Percentiles rank a stretch among this genome's conserved stretches.
phyloP scores from a whole-genome alignment of 2,113 vertebrate species.

The Acrocephalus kingi region DNA sequence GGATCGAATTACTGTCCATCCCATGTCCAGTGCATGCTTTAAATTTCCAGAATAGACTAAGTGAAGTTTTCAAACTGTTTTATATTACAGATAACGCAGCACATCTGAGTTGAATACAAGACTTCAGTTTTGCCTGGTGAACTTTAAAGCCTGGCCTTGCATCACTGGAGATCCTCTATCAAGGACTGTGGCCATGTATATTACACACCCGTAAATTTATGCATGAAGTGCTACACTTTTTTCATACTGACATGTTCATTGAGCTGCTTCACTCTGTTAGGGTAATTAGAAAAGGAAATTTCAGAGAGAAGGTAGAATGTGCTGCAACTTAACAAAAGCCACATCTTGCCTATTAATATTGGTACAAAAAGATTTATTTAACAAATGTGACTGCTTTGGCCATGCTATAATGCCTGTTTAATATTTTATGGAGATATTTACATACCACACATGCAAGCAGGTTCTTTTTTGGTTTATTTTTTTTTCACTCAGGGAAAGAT shows the following conservation, averaged over 20 bases:
- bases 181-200: background rate
- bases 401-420: background rate
- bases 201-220: background rate
- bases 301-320: background rate
- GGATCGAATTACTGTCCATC: background rate
- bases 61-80: background rate
- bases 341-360: background rate
- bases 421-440: background rate
- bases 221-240: background rate
- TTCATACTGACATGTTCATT: background rate
- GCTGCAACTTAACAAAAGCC: background rate
- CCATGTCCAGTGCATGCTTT: background rate
- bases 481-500: background rate
- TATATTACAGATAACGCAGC: background rate
- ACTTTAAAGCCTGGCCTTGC: background rate
- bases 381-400: background rate
- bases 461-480: background rate
- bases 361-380: background rate
- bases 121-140: background rate
- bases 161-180: background rate
- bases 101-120: background rate
- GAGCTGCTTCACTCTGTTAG: background rate
- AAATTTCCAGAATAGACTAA: background rate
- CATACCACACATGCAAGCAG: background rate
- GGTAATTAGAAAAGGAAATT: background rate